Percentiles rank a stretch among this genome's conserved stretches.
These are phyloP conservation scores for Cinara cedri DNA, from an alignment of 2,888 invertebrate genomes.

Conservation along the genomic window DNA sequence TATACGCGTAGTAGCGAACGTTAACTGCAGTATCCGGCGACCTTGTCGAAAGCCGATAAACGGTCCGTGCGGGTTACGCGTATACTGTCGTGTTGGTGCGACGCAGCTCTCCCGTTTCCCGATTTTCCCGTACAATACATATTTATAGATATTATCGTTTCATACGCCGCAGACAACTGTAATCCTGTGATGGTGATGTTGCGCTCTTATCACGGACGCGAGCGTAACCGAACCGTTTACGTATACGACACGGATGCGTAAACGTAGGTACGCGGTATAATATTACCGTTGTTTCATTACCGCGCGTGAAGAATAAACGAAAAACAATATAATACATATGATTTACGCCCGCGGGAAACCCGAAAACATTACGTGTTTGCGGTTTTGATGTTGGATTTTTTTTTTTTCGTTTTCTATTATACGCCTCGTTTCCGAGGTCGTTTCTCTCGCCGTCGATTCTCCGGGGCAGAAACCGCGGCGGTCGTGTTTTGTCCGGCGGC, in stretches of 20 bases:
- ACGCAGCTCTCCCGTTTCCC: no score
- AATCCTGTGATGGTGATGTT: no score
- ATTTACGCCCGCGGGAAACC: neutral
- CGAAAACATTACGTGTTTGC: neutral
- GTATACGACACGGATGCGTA: no score
- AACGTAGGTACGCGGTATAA: no score
- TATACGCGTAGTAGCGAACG: neutral
- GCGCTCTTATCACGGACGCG: no score
- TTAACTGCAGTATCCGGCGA: slow-evolving; percentile 27
- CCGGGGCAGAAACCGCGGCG: no score
- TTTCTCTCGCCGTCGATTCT: neutral
- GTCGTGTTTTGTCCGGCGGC: neutral
- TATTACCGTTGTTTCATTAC: neutral
- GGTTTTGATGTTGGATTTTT: neutral
- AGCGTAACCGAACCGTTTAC: no score
- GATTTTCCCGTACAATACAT: no score
- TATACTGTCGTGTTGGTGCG: no score
- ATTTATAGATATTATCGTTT: no score
- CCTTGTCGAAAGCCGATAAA: slow-evolving; percentile 42
- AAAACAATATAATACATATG: neutral
- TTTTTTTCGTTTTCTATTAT: neutral
- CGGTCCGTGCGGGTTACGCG: neutral
- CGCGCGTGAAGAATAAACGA: slow-evolving; percentile 4
- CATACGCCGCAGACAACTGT: neutral
- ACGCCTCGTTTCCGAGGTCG: neutral